Base-by-base conservation (phyloP, 2,888 invertebrate species). In the Drosophila greeni region DNA sequence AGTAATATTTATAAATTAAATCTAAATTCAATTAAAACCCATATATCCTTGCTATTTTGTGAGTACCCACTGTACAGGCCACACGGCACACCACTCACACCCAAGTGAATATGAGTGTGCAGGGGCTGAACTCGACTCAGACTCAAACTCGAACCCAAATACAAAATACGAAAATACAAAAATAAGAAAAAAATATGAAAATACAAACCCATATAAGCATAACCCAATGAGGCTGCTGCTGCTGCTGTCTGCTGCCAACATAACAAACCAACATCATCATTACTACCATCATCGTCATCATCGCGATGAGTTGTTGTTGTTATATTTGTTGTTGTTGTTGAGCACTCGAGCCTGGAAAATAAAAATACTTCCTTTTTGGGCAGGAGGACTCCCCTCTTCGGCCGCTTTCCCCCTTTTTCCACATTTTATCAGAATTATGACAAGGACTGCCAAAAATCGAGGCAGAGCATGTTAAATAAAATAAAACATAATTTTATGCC, bases 401-500 rank as follows among this genome's bases (percentile, higher is more conserved):
- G 58, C 81, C n/a, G n/a, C 8, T 5, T 5, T n/a, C 4, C 8
- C 43, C 18, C 59, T 54, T 66, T n/a, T 9, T 9, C 29, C 29
- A 2, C 33, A 18, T 20, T 59, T 40, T 70, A 76, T 74, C 56
- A 62, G 72, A 85, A 85, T 78, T 84, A 85, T 82, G 82, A 80
- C 83, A 85, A 72, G 84, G 70, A 75, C 75, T 72, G 72, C 77
- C 81, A 70, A 84, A 82, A 74, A 77, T 77, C 70, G 76, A 67
- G 45, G 54, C 52, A 65, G 39, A 45, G 42, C 83, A 85, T 80
- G 85, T 82, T 82, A 76, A 81, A 81, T 80, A 85, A 82, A 81
- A 82, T 82, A 85, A 84, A 82, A 84, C 85, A 85, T 85, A 79
- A 83, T 80, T 81, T 75, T 71, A 83, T 84, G 84, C 72, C 72